Conservation (phyloP, 2,797 vertebrate genomes). For the Sebastes nivosus region DNA sequence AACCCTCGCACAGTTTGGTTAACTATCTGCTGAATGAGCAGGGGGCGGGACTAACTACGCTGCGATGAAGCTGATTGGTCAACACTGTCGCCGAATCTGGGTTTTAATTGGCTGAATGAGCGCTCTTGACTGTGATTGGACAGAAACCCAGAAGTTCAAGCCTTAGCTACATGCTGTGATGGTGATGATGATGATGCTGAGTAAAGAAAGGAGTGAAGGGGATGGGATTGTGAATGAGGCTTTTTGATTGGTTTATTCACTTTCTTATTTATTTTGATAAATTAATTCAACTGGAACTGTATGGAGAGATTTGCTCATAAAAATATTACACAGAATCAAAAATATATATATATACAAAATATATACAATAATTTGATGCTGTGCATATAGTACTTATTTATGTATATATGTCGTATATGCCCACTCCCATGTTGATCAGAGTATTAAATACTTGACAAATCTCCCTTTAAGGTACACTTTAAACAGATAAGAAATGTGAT, state of each 20-base stretch:
- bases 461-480: no score
- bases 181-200: neutral
- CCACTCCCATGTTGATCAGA: no score
- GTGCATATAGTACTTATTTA: no score
- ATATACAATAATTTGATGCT: no score
- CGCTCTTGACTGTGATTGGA: constrained; percentile 36
- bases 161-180: neutral
- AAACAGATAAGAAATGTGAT: no score
- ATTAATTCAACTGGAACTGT: no score
- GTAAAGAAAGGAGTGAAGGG: neutral
- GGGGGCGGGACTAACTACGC: constrained; percentile 3
- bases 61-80: constrained; percentile 34
- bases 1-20: neutral
- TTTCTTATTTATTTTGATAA: no score
- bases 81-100: fast-evolving
- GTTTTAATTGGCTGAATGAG: constrained; percentile 35
- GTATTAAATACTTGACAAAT: no score
- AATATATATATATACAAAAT: neutral
- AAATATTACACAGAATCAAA: no score
- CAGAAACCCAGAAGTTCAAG: constrained; percentile 49
- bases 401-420: no score
- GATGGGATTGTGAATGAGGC: neutral
- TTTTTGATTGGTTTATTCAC: neutral
- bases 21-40: constrained; percentile 4
- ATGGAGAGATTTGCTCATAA: no score